Evolutionary conservation across 2,113 vertebrate species (phyloP).

Genomic region (Oophaga pumilio): DNA sequence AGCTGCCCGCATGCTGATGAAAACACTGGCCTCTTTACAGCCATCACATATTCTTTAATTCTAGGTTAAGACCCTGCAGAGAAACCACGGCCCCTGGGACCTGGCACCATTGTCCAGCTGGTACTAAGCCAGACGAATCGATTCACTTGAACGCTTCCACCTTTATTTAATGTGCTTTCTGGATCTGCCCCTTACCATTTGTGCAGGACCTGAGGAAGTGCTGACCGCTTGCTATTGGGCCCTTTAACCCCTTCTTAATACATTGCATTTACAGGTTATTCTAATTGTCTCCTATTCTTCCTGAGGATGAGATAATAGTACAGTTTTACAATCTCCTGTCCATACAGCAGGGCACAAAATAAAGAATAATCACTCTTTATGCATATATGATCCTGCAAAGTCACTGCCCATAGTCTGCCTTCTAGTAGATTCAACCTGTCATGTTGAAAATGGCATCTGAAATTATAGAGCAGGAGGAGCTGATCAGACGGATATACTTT

Average conservation of each 20-base stretch:
- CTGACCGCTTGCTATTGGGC: slow-evolving; percentile 61
- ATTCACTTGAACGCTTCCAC: slow-evolving; percentile 82
- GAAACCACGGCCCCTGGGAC: slow-evolving; percentile 29
- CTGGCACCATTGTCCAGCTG: slow-evolving; percentile 50
- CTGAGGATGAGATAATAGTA: slow-evolving; percentile 65
- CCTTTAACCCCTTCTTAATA: slow-evolving; percentile 30
- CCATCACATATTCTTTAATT: slow-evolving; percentile 78
- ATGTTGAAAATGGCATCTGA: too few relatives aligned
- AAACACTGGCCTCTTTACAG: slow-evolving; percentile 34
- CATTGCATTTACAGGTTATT: slow-evolving; percentile 61
- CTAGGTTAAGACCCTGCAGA: slow-evolving; percentile 73
- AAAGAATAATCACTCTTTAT: background rate
- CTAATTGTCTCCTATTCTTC: slow-evolving; percentile 62
- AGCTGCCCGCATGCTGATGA: slow-evolving; percentile 6
- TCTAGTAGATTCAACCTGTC: background rate
- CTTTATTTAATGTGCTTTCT: slow-evolving; percentile 84
- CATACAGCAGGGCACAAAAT: background rate
- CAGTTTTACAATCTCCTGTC: slow-evolving; percentile 50
- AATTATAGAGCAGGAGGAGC: too few relatives aligned
- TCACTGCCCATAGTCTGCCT: background rate
- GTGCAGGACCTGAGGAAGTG: slow-evolving; percentile 60
- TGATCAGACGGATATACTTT: too few relatives aligned
- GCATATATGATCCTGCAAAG: background rate
- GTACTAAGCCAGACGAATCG: slow-evolving; percentile 76
- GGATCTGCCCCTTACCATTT: slow-evolving; percentile 80